Percentiles rank a stretch among this genome's conserved stretches.
Evolutionary conservation across 1,140 invertebrate genomes (phyloP).

Genomic region (Bombyx mori): DNA sequence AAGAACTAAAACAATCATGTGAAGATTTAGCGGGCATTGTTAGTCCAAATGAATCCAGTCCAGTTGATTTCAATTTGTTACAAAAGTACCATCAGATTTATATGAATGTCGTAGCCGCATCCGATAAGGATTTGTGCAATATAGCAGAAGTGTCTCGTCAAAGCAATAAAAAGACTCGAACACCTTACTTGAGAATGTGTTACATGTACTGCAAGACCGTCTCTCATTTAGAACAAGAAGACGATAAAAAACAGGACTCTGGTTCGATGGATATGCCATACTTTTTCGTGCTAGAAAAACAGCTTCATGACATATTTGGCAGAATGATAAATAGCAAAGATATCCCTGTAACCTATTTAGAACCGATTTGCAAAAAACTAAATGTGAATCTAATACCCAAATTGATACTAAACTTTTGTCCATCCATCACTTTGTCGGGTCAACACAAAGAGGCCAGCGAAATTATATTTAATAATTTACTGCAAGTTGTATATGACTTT

Average conservation of each 20-base stretch:
- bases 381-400: constrained; percentile 67
- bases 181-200: constrained; percentile 60
- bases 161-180: constrained; percentile 46
- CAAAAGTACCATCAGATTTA: constrained; percentile 64
- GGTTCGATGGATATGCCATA: constrained; percentile 30
- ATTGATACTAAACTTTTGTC: constrained; percentile 65
- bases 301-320: constrained; percentile 62
- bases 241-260: constrained; percentile 25
- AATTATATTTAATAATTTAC: constrained; percentile 53
- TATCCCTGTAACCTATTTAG: constrained; percentile 52
- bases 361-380: constrained; percentile 64
- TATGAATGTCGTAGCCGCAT: constrained; percentile 60
- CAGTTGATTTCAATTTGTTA: constrained; percentile 41
- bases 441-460: constrained; percentile 41
- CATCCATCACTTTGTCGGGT: constrained; percentile 46
- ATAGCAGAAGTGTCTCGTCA: constrained; percentile 47
- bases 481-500: constrained; percentile 56
- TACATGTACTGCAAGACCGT: constrained; percentile 64
- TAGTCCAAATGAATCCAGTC: constrained; percentile 23
- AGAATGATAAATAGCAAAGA: constrained; percentile 64
- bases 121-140: constrained; percentile 62
- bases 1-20: constrained; percentile 54
- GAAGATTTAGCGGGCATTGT: constrained; percentile 45
- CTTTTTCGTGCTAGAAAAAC: constrained; percentile 51
- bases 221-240: constrained; percentile 49